These are phyloP conservation scores for Orthosia gracilis DNA, from an alignment of 2,888 invertebrate genomes.

Conservation along the genomic window DNA sequence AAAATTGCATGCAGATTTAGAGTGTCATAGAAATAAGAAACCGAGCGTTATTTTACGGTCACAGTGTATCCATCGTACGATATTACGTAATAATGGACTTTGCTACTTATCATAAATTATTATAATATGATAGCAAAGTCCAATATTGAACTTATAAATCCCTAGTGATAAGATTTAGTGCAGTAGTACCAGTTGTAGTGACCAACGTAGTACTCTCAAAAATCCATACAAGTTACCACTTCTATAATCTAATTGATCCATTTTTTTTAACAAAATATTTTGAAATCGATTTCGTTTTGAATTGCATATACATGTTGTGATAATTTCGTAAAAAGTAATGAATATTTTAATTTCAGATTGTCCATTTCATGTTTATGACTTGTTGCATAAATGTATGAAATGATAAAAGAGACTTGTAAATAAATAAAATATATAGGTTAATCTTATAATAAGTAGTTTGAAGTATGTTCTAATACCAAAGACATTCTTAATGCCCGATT, in stretches of 20 bases:
- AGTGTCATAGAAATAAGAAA: slow-evolving; percentile 28
- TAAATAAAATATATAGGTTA: not conserved
- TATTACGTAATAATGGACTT: slow-evolving; percentile 10
- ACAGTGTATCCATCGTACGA: slow-evolving; percentile 6
- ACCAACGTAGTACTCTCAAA: not conserved
- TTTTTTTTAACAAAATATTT: no score
- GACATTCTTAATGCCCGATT: slow-evolving; percentile 17
- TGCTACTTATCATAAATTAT: not conserved
- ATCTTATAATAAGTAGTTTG: not conserved
- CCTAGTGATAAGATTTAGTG: slow-evolving; percentile 30
- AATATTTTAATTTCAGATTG: no score
- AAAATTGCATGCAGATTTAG: slow-evolving; percentile 18
- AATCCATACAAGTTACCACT: not conserved
- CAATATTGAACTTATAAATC: slow-evolving; percentile 19
- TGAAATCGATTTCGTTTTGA: no score
- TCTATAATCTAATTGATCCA: no score
- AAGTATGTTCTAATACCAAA: slow-evolving; percentile 46
- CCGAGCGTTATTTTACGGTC: not conserved
- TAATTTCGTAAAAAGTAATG: no score
- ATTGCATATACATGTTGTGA: not conserved
- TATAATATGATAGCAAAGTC: slow-evolving; percentile 24
- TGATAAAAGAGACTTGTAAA: slow-evolving; percentile 1
- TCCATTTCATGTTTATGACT: slow-evolving; percentile 38
- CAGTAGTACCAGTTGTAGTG: not conserved
- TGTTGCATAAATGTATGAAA: slow-evolving; percentile 26